Percentiles rank a stretch among this genome's conserved stretches.
phyloP scores from a whole-genome alignment of 2,113 vertebrate species.

The Grus americana region DNA sequence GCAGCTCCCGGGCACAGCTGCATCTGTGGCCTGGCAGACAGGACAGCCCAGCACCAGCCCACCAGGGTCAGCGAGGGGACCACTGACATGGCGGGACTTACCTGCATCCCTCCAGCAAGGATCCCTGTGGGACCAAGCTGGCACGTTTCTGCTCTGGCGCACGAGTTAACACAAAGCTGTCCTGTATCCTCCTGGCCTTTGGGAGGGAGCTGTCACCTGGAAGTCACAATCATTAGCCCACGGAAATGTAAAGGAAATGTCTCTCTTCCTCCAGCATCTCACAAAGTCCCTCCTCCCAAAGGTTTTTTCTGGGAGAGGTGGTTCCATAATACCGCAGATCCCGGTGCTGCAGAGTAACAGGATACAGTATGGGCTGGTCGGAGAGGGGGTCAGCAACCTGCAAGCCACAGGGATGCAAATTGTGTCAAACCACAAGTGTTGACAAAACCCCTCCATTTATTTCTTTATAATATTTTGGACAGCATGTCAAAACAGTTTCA shows the following conservation, averaged over 20 bases:
- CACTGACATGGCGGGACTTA: background rate
- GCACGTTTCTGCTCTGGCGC: rapidly evolving
- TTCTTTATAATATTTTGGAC: background rate
- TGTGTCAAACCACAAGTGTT: background rate
- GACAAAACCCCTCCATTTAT: background rate
- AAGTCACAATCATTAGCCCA: background rate
- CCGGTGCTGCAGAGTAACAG: background rate
- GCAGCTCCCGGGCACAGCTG: background rate
- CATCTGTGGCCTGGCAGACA: background rate
- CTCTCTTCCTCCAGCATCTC: background rate
- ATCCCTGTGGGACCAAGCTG: rapidly evolving
- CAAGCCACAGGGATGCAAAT: background rate
- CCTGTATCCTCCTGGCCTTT: background rate
- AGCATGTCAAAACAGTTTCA: background rate
- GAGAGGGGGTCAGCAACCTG: background rate
- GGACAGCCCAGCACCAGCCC: background rate
- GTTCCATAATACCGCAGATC: background rate
- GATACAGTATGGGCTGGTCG: background rate
- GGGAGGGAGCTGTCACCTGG: background rate
- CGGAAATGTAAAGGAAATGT: background rate
- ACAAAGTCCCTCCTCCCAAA: background rate
- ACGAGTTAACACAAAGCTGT: background rate
- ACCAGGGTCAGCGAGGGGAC: background rate
- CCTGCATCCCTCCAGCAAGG: background rate
- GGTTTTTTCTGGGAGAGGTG: background rate